A percentile compares a stretch with the other conserved stretches of the same genome.
These are phyloP conservation scores for Acromyrmex heyeri DNA, from an alignment of 1,140 invertebrate species.

Conservation along the genomic window DNA sequence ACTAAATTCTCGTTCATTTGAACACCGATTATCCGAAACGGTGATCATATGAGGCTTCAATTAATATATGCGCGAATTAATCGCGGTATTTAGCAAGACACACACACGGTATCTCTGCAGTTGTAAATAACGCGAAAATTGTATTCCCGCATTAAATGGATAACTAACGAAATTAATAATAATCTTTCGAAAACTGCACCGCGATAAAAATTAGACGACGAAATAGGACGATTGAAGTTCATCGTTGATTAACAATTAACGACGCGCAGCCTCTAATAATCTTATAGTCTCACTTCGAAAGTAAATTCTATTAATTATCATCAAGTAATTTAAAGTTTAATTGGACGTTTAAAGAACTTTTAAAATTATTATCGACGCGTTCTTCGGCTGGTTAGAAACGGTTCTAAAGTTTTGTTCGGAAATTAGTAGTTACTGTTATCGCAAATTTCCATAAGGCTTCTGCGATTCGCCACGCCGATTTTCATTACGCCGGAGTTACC, in stretches of 20 bases:
- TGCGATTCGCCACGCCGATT: not conserved
- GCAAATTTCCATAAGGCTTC: constrained; percentile 48
- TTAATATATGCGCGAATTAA: constrained; percentile 66
- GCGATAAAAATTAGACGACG: constrained; percentile 40
- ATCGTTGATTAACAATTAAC: constrained; percentile 61
- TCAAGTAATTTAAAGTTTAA: constrained; percentile 70
- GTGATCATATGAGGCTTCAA: constrained; percentile 58
- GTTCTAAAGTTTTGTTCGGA: constrained; percentile 49
- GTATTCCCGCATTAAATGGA: constrained; percentile 18
- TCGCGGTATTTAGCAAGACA: constrained; percentile 58
- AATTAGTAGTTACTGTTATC: constrained; percentile 61
- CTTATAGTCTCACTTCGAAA: constrained; percentile 47
- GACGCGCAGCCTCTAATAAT: constrained; percentile 43
- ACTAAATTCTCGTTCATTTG: constrained; percentile 63
- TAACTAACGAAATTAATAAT: constrained; percentile 10
- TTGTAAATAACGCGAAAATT: constrained; percentile 56
- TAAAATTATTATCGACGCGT: constrained; percentile 61
- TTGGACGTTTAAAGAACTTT: constrained; percentile 67
- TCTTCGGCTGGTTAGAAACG: constrained; percentile 23
- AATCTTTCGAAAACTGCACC: not conserved
- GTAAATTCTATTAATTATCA: constrained; percentile 64
- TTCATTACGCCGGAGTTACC: not conserved
- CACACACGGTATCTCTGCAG: constrained; percentile 36
- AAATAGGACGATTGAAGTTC: constrained; percentile 33
- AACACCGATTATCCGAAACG: constrained; percentile 61